Conservation (phyloP, 2,797 vertebrate species). For the Schizopygopsis malacanthus region DNA sequence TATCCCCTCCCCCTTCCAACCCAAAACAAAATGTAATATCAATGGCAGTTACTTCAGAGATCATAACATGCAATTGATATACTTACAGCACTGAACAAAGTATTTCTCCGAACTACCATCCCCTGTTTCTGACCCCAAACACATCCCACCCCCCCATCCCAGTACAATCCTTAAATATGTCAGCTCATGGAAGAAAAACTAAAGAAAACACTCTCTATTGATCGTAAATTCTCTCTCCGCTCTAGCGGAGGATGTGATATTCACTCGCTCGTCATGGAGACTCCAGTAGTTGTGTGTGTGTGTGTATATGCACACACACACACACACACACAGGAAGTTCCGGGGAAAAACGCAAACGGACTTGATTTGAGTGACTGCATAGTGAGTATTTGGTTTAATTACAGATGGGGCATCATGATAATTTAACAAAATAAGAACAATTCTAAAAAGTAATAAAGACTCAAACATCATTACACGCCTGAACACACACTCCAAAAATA, state of each 20-base stretch:
- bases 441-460: constrained; percentile 18
- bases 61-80: constrained; percentile 82
- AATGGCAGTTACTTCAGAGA: constrained; percentile 80
- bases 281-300: constrained; percentile 51
- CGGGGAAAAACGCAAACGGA: constrained; percentile 67
- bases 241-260: constrained; percentile 61
- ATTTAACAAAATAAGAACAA: constrained; percentile 36
- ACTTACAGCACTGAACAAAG: constrained; percentile 81
- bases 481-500: constrained; percentile 52
- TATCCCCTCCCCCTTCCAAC: constrained; percentile 55
- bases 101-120: constrained; percentile 64
- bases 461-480: constrained; percentile 35
- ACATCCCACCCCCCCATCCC: constrained; percentile 57
- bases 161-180: constrained; percentile 82
- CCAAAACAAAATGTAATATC: constrained; percentile 66
- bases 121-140: constrained; percentile 50
- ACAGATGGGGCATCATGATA: constrained; percentile 71
- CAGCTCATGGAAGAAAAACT: constrained; percentile 72
- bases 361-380: constrained; percentile 80
- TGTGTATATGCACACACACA: constrained; percentile 32
- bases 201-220: constrained; percentile 64
- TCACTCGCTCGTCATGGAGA: constrained; percentile 27
- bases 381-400: constrained; percentile 85
- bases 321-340: constrained; percentile 53
- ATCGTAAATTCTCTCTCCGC: constrained; percentile 51